Conservation (phyloP, 2,113 vertebrate species). For the Ictidomys tridecemlineatus region DNA sequence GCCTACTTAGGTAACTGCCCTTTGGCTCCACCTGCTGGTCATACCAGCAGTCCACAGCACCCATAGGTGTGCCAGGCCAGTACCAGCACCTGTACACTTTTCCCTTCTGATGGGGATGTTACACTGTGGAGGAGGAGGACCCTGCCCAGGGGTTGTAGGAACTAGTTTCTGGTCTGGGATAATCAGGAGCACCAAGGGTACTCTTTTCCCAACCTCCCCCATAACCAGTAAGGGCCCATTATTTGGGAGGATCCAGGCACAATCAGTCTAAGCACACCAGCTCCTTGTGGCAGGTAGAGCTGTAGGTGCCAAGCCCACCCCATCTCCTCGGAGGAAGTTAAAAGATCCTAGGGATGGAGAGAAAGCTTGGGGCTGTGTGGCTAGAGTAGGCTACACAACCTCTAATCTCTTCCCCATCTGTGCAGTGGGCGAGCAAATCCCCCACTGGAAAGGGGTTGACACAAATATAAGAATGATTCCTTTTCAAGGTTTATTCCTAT, state of each 20-base stretch:
- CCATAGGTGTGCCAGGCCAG: not conserved
- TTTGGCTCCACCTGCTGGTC: slow-evolving; percentile 41
- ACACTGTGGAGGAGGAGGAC: not conserved
- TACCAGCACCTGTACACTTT: not conserved
- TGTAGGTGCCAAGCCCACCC: not conserved
- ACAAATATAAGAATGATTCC: not conserved
- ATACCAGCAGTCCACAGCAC: not conserved
- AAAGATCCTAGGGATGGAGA: not conserved
- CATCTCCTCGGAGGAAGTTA: not conserved
- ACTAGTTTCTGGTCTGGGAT: not conserved
- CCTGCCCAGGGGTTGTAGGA: not conserved
- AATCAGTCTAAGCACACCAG: no score
- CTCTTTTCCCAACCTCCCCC: not conserved
- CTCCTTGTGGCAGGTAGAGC: no score
- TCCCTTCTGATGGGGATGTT: not conserved
- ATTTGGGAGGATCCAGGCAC: not conserved
- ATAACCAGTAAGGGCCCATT: not conserved
- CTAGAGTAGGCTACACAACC: not conserved
- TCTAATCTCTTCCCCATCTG: not conserved
- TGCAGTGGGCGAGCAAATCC: not conserved
- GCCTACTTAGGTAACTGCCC: not conserved
- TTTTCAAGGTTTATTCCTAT: not conserved
- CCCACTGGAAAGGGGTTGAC: not conserved
- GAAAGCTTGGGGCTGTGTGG: not conserved
- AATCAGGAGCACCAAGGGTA: fast-evolving